These are phyloP conservation scores for Ectemnius lituratus DNA, from an alignment of 2,888 invertebrate species.

Conservation along the genomic window DNA sequence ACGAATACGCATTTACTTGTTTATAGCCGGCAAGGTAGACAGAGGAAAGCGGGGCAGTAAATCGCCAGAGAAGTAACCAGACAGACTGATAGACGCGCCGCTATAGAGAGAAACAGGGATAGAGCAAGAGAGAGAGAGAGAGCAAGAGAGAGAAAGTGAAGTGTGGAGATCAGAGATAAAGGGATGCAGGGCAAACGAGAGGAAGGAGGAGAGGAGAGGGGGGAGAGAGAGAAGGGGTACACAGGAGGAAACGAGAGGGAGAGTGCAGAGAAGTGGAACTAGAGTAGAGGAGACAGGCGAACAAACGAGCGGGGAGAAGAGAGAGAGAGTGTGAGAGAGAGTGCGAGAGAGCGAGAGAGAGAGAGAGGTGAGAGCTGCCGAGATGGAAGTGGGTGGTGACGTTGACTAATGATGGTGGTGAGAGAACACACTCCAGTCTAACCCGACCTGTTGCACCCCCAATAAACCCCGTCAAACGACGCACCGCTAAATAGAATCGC, in stretches of 20 bases:
- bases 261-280: conserved; percentile 18
- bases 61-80: conserved; percentile 37
- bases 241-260: conserved; percentile 43
- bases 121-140: conserved; percentile 28
- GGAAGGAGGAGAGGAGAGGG: conserved; percentile 35
- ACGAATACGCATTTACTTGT: too few species aligned
- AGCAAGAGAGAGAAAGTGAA: conserved; percentile 47
- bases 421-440: conserved; percentile 77
- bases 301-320: conserved; percentile 12
- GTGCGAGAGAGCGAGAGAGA: conserved; percentile 25
- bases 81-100: conserved; percentile 36
- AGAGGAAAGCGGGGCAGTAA: conserved; percentile 57
- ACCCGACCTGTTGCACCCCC: conserved; percentile 78
- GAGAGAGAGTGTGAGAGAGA: not conserved
- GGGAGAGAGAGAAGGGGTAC: conserved; percentile 37
- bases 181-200: conserved; percentile 47
- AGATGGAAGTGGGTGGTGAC: conserved; percentile 69
- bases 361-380: conserved; percentile 17
- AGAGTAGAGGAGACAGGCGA: conserved; percentile 25
- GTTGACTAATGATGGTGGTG: conserved; percentile 78
- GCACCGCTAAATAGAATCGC: conserved; percentile 75
- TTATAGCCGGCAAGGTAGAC: conserved; percentile 54
- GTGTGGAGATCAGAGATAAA: conserved; percentile 32
- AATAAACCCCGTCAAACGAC: conserved; percentile 75
- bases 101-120: conserved; percentile 14